Base-by-base conservation (phyloP, 1,140 invertebrate species). In the Drosophila mayri region DNA sequence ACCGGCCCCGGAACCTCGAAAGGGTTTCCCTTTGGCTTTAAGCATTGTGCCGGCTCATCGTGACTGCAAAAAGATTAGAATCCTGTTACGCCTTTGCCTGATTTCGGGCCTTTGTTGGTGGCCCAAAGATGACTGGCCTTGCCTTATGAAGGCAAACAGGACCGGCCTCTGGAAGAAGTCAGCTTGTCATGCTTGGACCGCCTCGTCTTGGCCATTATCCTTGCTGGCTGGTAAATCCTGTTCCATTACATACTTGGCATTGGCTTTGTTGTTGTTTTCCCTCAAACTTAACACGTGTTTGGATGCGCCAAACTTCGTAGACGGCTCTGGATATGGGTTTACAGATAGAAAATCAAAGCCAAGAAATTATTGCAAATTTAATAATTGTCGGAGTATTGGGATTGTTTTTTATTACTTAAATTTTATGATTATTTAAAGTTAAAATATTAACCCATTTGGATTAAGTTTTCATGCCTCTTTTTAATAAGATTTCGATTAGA, bases 1-100 rank as follows among this genome's bases (percentile, higher is more conserved):
- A 41, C 14, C 46, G 12, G 30, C 32, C 32, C 44, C 44, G 32
- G 49, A 35, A 38, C 49, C 25, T 20, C 32, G 65, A 74, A 85
- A 86, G 82, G 82, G 67, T 78, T 62, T 70, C 49, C 30, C 46
- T 47, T 66, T 58, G 73, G 64, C 76, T 79, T 90, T 77, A 87
- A 81, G 61, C 86, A 67, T 88, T 73, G 58, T 84, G 85, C 70
- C 63, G 78, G 86, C 70, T 88, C 81, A 88, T 78, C 77, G 81
- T 90, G 86, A 88, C 73, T 81, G 79, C 81, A 86, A 60, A 79
- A 81, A 90, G 88, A 91, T 83, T 87, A 78, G 70, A 86, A 86
- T 86, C 86, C 82, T 74, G 71, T 79, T 79, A 81, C 86, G 87
- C 81, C 86, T 79, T 77, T 73, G 75, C 63, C 77, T 68, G 79